These are phyloP conservation scores for Toxonevra muliebris DNA, from an alignment of 2,888 invertebrate genomes.

Conservation along the genomic window DNA sequence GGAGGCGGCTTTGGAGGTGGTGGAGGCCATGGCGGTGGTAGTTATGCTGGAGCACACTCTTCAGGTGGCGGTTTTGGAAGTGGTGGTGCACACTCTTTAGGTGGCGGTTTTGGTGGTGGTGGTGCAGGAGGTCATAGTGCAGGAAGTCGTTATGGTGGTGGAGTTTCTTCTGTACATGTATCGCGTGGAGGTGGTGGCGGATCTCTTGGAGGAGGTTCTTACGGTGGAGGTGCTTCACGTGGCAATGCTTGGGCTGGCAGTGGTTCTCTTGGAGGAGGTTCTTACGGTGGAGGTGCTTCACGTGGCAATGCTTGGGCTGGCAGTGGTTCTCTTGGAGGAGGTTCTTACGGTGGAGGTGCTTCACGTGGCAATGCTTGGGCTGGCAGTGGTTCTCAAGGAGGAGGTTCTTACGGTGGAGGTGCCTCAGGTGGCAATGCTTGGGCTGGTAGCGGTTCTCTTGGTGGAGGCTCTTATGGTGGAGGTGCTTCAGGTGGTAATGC, in stretches of 20 bases:
- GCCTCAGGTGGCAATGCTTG: conserved; percentile 2
- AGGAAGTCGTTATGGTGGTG: conserved; percentile 25
- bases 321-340: conserved; percentile 6
- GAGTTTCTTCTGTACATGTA: conserved; percentile 29
- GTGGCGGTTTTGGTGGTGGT: conserved; percentile 31
- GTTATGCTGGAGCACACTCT: conserved; percentile 3
- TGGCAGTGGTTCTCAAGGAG: conserved; percentile 5
- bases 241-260: conserved; percentile 28
- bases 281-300: conserved; percentile 29
- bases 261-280: conserved; percentile 25
- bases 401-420: conserved; percentile 10
- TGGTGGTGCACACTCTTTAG: conserved; percentile 19
- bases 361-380: conserved; percentile 2
- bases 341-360: conserved; percentile 26
- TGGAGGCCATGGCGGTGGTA: conserved; percentile 2
- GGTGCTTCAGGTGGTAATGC: conserved; percentile 16
- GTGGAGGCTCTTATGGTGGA: conserved; percentile 19
- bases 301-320: conserved; percentile 5
- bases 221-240: conserved; percentile 22
- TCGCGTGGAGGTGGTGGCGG: conserved; percentile 4
- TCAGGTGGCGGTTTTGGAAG: conserved; percentile 8
- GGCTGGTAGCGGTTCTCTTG: conserved; percentile 28
- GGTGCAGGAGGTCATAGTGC: conserved; percentile 18
- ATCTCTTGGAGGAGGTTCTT: no score
- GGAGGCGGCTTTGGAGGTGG: background rate